A percentile compares a stretch with the other conserved stretches of the same genome.
These are phyloP conservation scores for Cryptocephalus primarius DNA, from an alignment of 2,888 invertebrate species.

Conservation along the genomic window DNA sequence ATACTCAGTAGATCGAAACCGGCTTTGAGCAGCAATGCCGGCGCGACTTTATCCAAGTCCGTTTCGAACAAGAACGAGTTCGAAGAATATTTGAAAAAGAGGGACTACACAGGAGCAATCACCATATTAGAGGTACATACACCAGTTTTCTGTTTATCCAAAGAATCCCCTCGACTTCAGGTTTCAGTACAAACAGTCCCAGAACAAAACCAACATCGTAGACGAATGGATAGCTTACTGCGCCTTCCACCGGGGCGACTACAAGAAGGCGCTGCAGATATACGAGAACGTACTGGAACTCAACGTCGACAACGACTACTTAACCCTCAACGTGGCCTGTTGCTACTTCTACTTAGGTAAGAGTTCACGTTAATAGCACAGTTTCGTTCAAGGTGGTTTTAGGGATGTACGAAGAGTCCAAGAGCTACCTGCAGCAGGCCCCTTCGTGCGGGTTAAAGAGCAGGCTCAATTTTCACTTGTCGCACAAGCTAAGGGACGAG, in stretches of 20 bases:
- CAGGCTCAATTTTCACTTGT: constrained; percentile 81
- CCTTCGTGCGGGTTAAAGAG: constrained; percentile 53
- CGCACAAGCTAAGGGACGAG: constrained; percentile 88
- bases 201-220: constrained; percentile 40
- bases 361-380: not conserved
- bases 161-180: constrained; percentile 18
- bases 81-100: constrained; percentile 76
- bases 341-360: constrained; percentile 89
- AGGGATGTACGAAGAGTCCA: constrained; percentile 64
- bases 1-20: constrained; percentile 77
- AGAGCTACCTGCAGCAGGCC: constrained; percentile 51
- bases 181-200: constrained; percentile 44
- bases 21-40: constrained; percentile 43
- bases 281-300: constrained; percentile 49
- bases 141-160: not conserved
- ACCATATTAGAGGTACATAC: constrained; percentile 75
- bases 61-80: constrained; percentile 60
- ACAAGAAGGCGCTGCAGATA: constrained; percentile 66
- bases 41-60: constrained; percentile 14
- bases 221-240: constrained; percentile 92
- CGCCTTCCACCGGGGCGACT: constrained; percentile 91
- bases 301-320: constrained; percentile 46
- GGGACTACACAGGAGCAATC: constrained; percentile 92
- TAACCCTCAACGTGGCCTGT: constrained; percentile 76
- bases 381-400: too few species aligned